Evolutionary conservation across 2,113 vertebrate genomes (phyloP).

Genomic region (Artemisiospiza belli): DNA sequence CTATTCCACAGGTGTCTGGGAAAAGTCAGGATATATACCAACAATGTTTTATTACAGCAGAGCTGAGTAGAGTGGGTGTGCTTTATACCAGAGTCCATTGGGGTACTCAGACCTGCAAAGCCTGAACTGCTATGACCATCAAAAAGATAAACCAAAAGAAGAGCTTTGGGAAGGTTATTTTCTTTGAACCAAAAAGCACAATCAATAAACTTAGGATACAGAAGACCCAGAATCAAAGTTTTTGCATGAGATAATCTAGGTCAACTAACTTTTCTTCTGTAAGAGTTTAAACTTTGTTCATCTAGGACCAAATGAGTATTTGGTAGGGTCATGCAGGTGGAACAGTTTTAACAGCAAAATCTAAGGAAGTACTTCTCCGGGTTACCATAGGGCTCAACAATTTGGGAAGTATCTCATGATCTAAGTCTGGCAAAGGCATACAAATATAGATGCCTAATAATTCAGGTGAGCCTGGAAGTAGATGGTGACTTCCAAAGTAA

Average conservation of each 20-base stretch:
- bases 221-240: neutral
- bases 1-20: neutral
- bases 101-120: neutral
- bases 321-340: neutral
- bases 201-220: neutral
- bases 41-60: neutral
- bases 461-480: neutral
- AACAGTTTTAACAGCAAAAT: neutral
- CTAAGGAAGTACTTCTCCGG: neutral
- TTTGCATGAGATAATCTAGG: neutral
- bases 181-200: neutral
- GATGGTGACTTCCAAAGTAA: neutral
- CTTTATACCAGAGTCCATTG: neutral
- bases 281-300: neutral
- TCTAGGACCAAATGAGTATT: neutral
- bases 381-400: neutral
- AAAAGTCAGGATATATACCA: neutral
- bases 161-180: neutral
- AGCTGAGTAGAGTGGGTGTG: neutral
- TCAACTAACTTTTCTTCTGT: neutral
- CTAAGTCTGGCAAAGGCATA: neutral
- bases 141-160: neutral
- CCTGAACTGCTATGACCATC: neutral
- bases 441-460: neutral
- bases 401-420: neutral